Percentiles rank a stretch among this genome's conserved stretches.
Evolutionary conservation across 2,888 invertebrate genomes (phyloP).

Genomic region (Zelleria hepariella): DNA sequence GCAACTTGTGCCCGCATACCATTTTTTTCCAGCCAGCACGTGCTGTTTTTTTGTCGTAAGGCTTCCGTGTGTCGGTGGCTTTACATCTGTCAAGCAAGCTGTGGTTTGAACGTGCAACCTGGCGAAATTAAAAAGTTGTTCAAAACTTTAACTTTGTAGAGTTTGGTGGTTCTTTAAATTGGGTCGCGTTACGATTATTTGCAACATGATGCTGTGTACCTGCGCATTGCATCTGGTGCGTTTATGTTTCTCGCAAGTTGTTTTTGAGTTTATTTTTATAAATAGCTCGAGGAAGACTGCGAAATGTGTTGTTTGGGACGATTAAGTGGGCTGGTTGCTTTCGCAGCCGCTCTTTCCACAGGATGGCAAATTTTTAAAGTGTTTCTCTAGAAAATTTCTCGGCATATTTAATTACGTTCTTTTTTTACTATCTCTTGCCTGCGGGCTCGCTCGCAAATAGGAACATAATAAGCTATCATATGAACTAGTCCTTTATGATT

Average conservation of each 20-base stretch:
- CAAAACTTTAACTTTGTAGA: neutral
- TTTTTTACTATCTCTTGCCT: no score
- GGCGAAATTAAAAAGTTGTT: constrained; percentile 21
- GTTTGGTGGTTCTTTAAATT: constrained; percentile 18
- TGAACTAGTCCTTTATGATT: no score
- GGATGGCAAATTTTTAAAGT: neutral
- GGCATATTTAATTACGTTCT: neutral
- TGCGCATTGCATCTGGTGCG: constrained; percentile 58
- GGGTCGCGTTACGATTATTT: constrained; percentile 39
- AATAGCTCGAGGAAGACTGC: constrained; percentile 37
- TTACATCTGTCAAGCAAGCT: constrained; percentile 65
- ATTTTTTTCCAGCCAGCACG: constrained; percentile 60
- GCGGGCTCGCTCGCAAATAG: no score
- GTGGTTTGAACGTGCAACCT: constrained; percentile 47
- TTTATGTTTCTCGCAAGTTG: constrained; percentile 23
- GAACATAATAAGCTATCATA: no score
- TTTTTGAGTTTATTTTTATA: constrained; percentile 47
- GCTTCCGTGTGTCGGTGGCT: constrained; percentile 52
- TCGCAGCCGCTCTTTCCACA: constrained; percentile 14
- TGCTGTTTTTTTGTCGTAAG: constrained; percentile 50
- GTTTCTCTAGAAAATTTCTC: neutral
- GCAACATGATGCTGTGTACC: constrained; percentile 67
- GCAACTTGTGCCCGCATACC: constrained; percentile 67
- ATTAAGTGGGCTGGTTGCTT: constrained; percentile 9
- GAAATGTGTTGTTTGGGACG: constrained; percentile 6